Percentiles rank a stretch among this genome's conserved stretches.
Conservation (phyloP, 2,888 invertebrate genomes). For the Limnephilus auricula region DNA sequence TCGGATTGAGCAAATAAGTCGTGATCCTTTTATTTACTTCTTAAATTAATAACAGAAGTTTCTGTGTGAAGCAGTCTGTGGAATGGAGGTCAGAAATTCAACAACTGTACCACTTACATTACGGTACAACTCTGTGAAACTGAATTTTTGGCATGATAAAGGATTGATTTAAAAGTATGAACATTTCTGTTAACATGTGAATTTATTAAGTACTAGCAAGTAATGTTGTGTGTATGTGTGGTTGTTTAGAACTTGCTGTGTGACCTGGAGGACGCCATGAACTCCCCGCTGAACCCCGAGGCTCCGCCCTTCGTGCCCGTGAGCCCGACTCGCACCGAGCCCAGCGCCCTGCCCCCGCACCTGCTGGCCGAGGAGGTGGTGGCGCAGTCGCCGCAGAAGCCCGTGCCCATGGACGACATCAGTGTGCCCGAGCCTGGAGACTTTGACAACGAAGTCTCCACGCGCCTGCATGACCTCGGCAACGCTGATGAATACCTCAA, state of each 20-base stretch:
- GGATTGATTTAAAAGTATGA: no score
- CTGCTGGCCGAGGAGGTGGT: constrained; percentile 73
- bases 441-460: constrained; percentile 81
- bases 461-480: constrained; percentile 81
- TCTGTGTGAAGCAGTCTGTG: background rate
- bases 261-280: constrained; percentile 77
- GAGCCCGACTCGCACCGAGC: constrained; percentile 77
- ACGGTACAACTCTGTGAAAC: background rate
- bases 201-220: background rate
- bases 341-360: constrained; percentile 62
- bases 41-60: background rate
- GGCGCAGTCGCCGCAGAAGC: constrained; percentile 86
- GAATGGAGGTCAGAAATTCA: background rate
- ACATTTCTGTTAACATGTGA: background rate
- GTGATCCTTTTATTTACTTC: background rate
- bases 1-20: background rate
- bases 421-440: constrained; percentile 79
- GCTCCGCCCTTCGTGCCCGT: constrained; percentile 90
- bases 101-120: background rate
- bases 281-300: constrained; percentile 89
- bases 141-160: background rate
- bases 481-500: constrained; percentile 75
- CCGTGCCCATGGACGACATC: constrained; percentile 80
- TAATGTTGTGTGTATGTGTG: background rate
- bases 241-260: constrained; percentile 45